Conservation (phyloP, 2,113 vertebrate genomes). For the Diadophis punctatus region DNA sequence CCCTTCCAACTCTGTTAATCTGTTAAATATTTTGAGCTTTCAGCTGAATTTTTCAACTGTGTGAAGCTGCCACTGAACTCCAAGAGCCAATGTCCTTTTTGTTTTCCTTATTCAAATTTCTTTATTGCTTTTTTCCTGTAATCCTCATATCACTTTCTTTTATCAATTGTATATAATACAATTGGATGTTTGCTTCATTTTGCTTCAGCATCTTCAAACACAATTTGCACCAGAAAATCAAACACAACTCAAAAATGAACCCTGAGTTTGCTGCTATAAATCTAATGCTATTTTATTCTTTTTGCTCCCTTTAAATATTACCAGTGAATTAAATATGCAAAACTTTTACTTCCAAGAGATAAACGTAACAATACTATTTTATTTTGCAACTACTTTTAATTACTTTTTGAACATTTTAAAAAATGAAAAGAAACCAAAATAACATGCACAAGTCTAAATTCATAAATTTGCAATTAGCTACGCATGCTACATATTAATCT, state of each 20-base stretch:
- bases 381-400: background rate
- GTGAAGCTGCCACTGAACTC: background rate
- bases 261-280: background rate
- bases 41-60: background rate
- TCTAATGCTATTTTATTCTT: background rate
- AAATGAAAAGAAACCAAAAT: background rate
- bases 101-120: background rate
- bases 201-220: background rate
- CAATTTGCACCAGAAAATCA: background rate
- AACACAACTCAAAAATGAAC: background rate
- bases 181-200: background rate
- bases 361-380: background rate
- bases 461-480: background rate
- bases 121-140: background rate
- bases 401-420: background rate
- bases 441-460: background rate
- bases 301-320: background rate
- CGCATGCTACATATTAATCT: background rate
- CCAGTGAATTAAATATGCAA: background rate
- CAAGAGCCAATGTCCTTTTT: background rate
- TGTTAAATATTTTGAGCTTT: background rate
- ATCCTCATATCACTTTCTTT: background rate
- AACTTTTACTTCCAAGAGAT: background rate
- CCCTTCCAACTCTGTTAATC: too few species aligned
- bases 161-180: background rate